Evolutionary conservation across 2,888 invertebrate species (phyloP).

Genomic region (Ormia ochracea): DNA sequence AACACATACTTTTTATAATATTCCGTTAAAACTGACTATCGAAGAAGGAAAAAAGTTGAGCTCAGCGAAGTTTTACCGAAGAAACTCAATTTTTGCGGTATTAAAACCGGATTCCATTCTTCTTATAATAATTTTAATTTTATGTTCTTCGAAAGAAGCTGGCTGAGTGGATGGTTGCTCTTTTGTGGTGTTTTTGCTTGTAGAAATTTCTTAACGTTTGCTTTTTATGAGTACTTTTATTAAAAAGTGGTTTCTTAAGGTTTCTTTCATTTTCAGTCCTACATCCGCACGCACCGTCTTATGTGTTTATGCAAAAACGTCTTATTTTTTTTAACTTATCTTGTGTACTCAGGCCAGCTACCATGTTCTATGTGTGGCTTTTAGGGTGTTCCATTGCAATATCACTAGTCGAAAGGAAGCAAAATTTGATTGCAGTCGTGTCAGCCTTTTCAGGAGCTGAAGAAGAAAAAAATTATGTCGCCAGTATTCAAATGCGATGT

Average conservation of each 20-base stretch:
- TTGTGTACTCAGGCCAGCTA: neutral
- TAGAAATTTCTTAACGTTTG: neutral
- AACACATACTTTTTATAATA: neutral
- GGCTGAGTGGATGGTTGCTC: too few relatives aligned
- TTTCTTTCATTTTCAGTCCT: constrained; percentile 29
- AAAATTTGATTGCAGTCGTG: too few relatives aligned
- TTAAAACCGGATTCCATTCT: constrained; percentile 41
- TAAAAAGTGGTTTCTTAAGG: constrained; percentile 39
- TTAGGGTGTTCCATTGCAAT: too few relatives aligned
- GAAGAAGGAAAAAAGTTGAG: neutral
- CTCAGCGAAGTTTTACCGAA: constrained; percentile 7
- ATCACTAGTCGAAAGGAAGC: too few relatives aligned
- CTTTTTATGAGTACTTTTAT: neutral
- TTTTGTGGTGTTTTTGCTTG: constrained; percentile 12
- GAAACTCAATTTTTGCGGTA: constrained; percentile 33
- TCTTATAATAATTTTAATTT: constrained; percentile 15
- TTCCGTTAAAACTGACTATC: constrained; percentile 16
- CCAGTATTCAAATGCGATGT: too few relatives aligned
- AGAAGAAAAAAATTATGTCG: too few relatives aligned
- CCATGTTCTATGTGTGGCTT: neutral
- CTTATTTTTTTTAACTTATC: neutral
- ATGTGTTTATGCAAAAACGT: neutral
- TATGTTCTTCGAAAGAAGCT: constrained; percentile 31
- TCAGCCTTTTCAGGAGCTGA: too few relatives aligned
- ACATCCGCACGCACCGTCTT: neutral